Evolutionary conservation across 1,140 invertebrate genomes (phyloP).

Genomic region (Drosophila insularis): DNA sequence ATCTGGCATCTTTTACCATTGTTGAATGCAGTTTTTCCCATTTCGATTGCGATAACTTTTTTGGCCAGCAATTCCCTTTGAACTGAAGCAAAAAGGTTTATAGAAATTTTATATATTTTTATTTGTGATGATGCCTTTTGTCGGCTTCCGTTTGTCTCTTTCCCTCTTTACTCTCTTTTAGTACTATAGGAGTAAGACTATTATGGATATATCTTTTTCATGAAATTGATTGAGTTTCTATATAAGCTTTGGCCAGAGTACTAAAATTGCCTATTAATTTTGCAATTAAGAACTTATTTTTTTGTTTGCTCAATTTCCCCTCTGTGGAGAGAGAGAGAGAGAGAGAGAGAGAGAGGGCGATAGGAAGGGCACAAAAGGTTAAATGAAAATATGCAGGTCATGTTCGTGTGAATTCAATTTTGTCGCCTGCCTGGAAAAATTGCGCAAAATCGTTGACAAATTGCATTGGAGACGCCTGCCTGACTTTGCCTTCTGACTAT

Average conservation of each 20-base stretch:
- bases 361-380: constrained; percentile 16
- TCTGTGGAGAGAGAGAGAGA: constrained; percentile 44
- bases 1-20: not conserved
- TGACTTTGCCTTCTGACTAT: not conserved
- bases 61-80: not conserved
- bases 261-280: constrained; percentile 32
- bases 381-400: not conserved
- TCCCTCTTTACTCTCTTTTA: no score
- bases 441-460: constrained; percentile 77
- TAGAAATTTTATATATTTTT: not conserved
- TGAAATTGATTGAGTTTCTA: constrained; percentile 30
- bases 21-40: not conserved
- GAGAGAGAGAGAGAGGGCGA: constrained; percentile 31
- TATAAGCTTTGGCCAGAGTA: constrained; percentile 26
- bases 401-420: constrained; percentile 58
- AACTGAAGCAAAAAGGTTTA: not conserved
- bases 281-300: constrained; percentile 52
- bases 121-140: not conserved
- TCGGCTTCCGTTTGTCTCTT: not conserved
- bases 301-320: constrained; percentile 66
- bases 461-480: constrained; percentile 59
- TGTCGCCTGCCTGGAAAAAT: constrained; percentile 60
- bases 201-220: constrained; percentile 13
- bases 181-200: no score
- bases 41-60: not conserved